Base-by-base conservation (phyloP, 2,113 vertebrate species). In the Gulo gulo region DNA sequence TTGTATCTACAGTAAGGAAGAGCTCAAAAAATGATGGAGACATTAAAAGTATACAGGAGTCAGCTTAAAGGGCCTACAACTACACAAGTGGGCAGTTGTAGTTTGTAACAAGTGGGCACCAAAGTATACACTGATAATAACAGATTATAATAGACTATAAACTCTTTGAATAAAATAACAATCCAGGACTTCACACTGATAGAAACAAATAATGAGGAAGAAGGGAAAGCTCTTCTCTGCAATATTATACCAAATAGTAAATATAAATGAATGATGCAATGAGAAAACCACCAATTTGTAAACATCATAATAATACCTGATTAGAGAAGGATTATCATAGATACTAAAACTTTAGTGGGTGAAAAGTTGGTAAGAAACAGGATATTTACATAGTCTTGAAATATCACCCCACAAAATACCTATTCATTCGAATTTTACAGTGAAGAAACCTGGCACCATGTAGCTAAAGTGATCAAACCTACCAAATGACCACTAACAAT, bases 371-470 rank as follows among this genome's bases (percentile, higher is more conserved):
- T 86, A 14, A 73, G 63, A 76, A 80, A 95, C 50, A 96, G 67
- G 50, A 39, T 84, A 93, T 85, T 88, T 83, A 84, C 29, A 94
- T 7, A 96, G 45, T n/a, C 31, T 67, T 89, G 45, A 96, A 96
- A 73, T 63, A 96, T 26, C 55, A 59, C 45, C 78, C 47, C 29
- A 65, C 36, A 71, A 88, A 88, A 96, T 42, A 90, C 6, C 10
- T 63, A 59, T 50, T 69, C 90, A 93, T 85, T 91, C 79, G 73
- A 82, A 89, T 36, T 89, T 92, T 39, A 78, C 65, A 94, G n/a
- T 65, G 61, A 92, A 95, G 73, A 97, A 86, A 79, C n/a, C 45
- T n/a, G 34, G 34, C n/a, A 94, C 1, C 69, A 92, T 31, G 36
- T 71, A 92, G 34, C 34, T 29, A 63, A 83, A 81, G 18, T 73